Conservation (phyloP, 2,113 vertebrate genomes). For the Pungitius pungitius region DNA sequence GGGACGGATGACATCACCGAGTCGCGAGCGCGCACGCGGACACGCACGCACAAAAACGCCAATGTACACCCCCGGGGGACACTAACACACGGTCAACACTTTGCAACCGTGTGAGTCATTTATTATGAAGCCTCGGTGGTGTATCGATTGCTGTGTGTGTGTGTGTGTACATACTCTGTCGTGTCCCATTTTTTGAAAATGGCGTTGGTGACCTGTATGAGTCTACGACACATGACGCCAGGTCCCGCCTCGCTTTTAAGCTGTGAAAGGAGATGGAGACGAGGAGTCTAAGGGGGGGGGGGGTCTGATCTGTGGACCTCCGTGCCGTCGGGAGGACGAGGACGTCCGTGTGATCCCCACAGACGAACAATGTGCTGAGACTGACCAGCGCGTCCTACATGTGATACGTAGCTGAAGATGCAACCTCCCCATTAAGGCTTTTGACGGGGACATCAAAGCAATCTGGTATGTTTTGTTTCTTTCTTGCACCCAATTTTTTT, state of each 20-base stretch:
- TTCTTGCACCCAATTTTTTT: neutral
- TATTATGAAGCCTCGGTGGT: neutral
- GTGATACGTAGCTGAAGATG: neutral
- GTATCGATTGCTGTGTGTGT: conserved; percentile 27
- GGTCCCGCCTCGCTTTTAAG: conserved; percentile 8
- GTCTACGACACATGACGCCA: neutral
- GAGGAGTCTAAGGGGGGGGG: neutral
- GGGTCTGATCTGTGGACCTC: conserved; percentile 17
- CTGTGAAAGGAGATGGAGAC: neutral
- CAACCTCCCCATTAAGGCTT: neutral
- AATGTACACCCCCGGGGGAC: conserved; percentile 20
- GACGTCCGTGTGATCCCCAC: conserved; percentile 21
- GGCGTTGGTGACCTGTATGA: neutral
- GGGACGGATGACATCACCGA: conserved; percentile 51
- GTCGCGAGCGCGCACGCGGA: conserved; percentile 14
- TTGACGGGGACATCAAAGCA: neutral
- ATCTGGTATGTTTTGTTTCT: neutral
- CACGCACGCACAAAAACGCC: conserved; percentile 3
- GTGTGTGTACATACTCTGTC: neutral
- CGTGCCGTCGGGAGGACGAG: conserved; percentile 11
- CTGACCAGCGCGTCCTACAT: conserved; percentile 3
- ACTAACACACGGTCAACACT: conserved; percentile 19
- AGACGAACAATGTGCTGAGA: conserved; percentile 38
- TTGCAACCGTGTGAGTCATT: conserved; percentile 9
- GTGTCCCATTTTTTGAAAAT: neutral